phyloP scores from a whole-genome alignment of 1,140 invertebrate genomes.

The Lepeophtheirus salmonis region DNA sequence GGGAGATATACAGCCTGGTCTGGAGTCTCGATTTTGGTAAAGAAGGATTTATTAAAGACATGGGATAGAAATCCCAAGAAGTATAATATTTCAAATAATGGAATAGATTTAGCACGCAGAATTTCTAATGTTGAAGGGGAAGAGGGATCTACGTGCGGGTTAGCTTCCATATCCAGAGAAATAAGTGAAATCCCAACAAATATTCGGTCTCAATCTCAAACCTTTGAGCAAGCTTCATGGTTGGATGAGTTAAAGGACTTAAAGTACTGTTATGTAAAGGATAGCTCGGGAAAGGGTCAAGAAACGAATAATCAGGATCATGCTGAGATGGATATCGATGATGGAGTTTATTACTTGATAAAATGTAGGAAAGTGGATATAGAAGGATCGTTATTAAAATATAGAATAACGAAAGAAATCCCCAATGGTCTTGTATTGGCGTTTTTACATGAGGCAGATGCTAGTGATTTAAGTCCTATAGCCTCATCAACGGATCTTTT shows the following conservation, averaged over 20 bases:
- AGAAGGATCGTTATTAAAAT: not conserved
- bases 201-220: not conserved
- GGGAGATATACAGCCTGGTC: not conserved
- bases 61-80: not conserved
- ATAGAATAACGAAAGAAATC: not conserved
- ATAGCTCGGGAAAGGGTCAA: not conserved
- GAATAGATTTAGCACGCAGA: not conserved
- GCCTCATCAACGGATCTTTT: not conserved
- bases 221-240: conserved; percentile 5
- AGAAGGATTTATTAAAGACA: not conserved
- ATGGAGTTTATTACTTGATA: conserved; percentile 3
- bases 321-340: not conserved
- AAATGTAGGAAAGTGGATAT: not conserved
- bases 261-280: conserved; percentile 2
- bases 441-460: not conserved
- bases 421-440: not conserved
- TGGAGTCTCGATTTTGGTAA: not conserved
- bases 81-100: not conserved
- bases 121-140: not conserved
- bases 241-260: not conserved
- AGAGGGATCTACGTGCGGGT: not conserved
- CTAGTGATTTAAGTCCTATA: not conserved
- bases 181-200: not conserved
- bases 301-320: not conserved
- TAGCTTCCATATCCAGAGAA: not conserved